Base-by-base conservation (phyloP, 2,888 invertebrate species). In the Camptogramma bilineatum region DNA sequence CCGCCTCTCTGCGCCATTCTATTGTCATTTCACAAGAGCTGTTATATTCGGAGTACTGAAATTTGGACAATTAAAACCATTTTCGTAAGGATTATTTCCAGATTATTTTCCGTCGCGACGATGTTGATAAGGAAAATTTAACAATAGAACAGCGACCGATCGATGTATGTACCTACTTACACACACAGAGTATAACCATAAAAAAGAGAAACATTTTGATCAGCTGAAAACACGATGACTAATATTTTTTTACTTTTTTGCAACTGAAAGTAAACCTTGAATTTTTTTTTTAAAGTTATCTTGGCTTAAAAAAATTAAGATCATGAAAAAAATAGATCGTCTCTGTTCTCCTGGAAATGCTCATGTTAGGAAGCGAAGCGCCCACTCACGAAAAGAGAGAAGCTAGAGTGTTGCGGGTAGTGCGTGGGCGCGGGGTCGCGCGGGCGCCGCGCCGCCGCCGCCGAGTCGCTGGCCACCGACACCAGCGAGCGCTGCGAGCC, bases 371-470 rank as follows among this genome's bases (percentile, higher is more conserved):
- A 91, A 93, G 92, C 92, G 69, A 91, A 92, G 92, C 92, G 84
- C 91, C 91, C 91, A 92, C 93, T 93, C 92, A 93, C 92, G 87
- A 91, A 92, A 81, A 93, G 90, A 84, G 92, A 92, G 91, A 90
- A 91, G 87, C 90, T 88, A 74, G 85, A 83, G 78, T 92, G 91
- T 74, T 85, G 84, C 71, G 88, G 88, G 83, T 88, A 88, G 83
- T 78, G 78, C 71, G 87, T 86, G 72, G 90, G 86, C 76, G 84
- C 78, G 77, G 83, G 82, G 79, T 89, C 89, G 74, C 88, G 87
- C 75, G 86, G 83, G 78, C 90, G 91, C 73, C 92, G 91, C 75
- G 87, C 82, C 71, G 91, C 87, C 71, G 91, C 87, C 55, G 92
- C 93, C 75, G 92, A 90, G 81, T 93, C 93, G 76, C 91, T 91